Base-by-base conservation (phyloP, 2,113 vertebrate genomes). In the Vimba vimba region DNA sequence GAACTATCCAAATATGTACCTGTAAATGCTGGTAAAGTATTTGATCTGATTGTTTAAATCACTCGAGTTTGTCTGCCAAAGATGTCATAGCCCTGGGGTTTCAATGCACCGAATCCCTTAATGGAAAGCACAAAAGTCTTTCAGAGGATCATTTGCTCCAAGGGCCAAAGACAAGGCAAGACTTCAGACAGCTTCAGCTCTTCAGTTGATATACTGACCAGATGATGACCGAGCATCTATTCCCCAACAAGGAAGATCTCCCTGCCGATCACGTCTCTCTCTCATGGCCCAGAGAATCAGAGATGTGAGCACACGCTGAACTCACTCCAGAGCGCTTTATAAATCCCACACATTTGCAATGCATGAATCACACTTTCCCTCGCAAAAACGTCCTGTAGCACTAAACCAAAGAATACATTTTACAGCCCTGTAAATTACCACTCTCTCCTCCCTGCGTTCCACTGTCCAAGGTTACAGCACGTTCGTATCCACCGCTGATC, bases 321-420 rank as follows among this genome's bases (percentile, higher is more conserved):
- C 43, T 86, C 55, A 62, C 79, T 86, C 77, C 64, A 79, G 33
- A 86, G n/a, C 11, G 73, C 75, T 79, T 69, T 77, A 84, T 57
- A 84, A 84, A 82, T 69, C 81, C 74, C 19, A 57, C 30, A 66
- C 47, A 84, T 59, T 78, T 87, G 75, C 64, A 59, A 78, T 39
- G 45, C 81, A 87, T 83, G 81, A 83, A 87, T 87, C 86, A 87
- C 76, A 83, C 86, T 84, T 87, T 78, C 62, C 86, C 86, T 87
- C 21, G 23, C 80, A 87, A 87, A 87, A 84, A 45, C 39, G 64
- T 78, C 80, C 80, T 83, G 73, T 76, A 77, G 69, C 47, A 15
- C 73, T 68, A 57, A 64, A 62, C 43, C 81, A 71, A 82, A 87
- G 21, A 69, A 83, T 86, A 86, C 45, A 59, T 87, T 87, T 87